Base-by-base conservation (phyloP, 2,888 invertebrate genomes). In the Muschampia plurimacula region DNA sequence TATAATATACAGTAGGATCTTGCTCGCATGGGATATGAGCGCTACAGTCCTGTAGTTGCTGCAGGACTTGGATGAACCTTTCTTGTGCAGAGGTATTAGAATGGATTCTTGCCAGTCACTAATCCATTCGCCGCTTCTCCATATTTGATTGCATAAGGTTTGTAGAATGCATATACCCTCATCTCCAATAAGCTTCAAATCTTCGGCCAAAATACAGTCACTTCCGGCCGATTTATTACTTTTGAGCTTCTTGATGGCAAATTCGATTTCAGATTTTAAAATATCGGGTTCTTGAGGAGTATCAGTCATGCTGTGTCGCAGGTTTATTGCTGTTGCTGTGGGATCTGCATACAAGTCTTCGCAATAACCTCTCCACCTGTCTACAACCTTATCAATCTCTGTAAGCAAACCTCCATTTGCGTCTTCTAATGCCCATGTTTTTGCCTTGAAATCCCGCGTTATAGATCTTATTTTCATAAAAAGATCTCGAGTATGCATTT, bases 21-120 rank as follows among this genome's bases (percentile, higher is more conserved):
- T 69, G 62, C 69, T 69, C 7, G 63, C 62, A 52, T 69, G 69
- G 12, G 69, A 69, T 44, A 15, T 69, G 12, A 57, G 22, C 12
- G 69, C 36, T 7, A 70, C 22, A 9, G 64, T 70, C 10, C 64
- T 55, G 57, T 70, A n/a, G n/a, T n/a, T n/a, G n/a, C 44, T 15
- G 62, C 69, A 70, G 12, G 22, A 32, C 32, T 52, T 89, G 95
- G 13, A 39, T 57, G 65, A 70, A 8, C 57, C 65, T 59, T 70
- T 65, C 15, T 70, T 70, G 32, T 70, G 65, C 5, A 70, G 57
- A n/a, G 70, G 57, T 59, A 70, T 36, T 44, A 70, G 1, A 2
- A 65, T 32, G 6, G 70, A 70, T 57, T 64, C 64, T 5, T 44
- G 28, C 70, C 65, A 70, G 28, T 70, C 70, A 8, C 1, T 12